Conservation (phyloP, 2,888 invertebrate genomes). For the Cancer borealis region DNA sequence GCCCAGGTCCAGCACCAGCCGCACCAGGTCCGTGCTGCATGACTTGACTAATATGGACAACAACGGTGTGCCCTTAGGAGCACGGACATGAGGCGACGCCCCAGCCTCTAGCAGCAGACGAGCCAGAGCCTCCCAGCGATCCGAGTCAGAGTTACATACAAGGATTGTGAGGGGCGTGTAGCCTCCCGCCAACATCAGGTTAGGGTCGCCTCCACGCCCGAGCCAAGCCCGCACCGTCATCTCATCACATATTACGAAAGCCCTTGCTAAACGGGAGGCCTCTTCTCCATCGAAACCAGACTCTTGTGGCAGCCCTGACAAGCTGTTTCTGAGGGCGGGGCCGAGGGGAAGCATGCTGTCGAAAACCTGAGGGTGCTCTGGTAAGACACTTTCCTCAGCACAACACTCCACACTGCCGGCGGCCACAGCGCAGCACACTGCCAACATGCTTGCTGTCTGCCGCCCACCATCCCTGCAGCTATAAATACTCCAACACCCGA, state of each 20-base stretch:
- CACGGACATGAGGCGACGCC: slow-evolving; percentile 65
- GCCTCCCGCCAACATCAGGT: slow-evolving; percentile 83
- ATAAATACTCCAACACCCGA: not conserved
- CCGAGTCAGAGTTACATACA: slow-evolving; percentile 83
- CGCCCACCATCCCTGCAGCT: not conserved
- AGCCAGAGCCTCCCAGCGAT: slow-evolving; percentile 69
- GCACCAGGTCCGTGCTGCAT: slow-evolving; percentile 66
- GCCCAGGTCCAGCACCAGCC: slow-evolving; percentile 68
- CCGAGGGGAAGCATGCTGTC: slow-evolving; percentile 63
- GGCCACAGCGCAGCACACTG: not conserved
- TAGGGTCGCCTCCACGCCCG: slow-evolving; percentile 83
- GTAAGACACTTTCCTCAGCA: not conserved
- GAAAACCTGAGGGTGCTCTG: too few species aligned
- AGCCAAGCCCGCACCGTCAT: slow-evolving; percentile 81
- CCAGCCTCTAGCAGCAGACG: slow-evolving; percentile 69
- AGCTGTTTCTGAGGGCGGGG: slow-evolving; percentile 37
- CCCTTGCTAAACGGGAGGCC: slow-evolving; percentile 61
- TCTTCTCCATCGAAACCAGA: slow-evolving; percentile 36
- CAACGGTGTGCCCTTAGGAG: slow-evolving; percentile 69
- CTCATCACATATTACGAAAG: slow-evolving; percentile 79
- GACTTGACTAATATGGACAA: slow-evolving; percentile 64
- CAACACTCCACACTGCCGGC: not conserved
- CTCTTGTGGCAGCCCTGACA: slow-evolving; percentile 28
- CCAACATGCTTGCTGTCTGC: not conserved
- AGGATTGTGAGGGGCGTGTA: slow-evolving; percentile 84